Percentiles rank a stretch among this genome's conserved stretches.
These are phyloP conservation scores for Leptoclinus maculatus DNA, from an alignment of 2,797 vertebrate species.

Conservation along the genomic window DNA sequence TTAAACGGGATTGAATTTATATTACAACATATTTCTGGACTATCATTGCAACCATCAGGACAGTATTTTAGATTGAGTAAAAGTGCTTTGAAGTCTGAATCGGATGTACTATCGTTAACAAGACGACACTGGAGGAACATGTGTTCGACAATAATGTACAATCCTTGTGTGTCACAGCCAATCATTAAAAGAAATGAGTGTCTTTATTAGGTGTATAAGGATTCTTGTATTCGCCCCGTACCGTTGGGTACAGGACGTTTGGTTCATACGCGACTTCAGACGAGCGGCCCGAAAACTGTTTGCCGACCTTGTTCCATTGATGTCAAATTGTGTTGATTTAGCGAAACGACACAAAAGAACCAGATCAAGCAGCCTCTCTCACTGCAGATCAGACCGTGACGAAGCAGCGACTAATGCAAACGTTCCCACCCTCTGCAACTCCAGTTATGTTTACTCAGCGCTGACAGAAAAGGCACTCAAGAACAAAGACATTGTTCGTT, in stretches of 20 bases:
- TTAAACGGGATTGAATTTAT: constrained; percentile 25
- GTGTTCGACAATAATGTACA: neutral
- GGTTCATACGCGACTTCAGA: neutral
- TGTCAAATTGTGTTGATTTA: neutral
- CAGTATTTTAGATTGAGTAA: neutral
- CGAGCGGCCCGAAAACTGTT: neutral
- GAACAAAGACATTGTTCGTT: neutral
- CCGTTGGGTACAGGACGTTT: neutral
- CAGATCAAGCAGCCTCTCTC: neutral
- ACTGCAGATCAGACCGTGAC: neutral
- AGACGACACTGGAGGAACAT: neutral
- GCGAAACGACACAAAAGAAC: neutral
- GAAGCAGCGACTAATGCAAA: neutral
- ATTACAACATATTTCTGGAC: constrained; percentile 13
- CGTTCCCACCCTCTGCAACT: neutral
- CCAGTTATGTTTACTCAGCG: constrained; percentile 1
- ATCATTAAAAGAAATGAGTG: constrained; percentile 35
- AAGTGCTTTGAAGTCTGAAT: constrained; percentile 19
- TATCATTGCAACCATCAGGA: neutral
- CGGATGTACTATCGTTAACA: neutral
- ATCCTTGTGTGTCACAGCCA: constrained; percentile 25
- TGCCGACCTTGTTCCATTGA: neutral
- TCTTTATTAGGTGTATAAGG: neutral
- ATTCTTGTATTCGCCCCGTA: neutral
- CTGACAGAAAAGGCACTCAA: neutral